Evolutionary conservation across 1,140 invertebrate species (phyloP), one percentile per base, ranked within the genome.

Genomic region (Eriosoma lanigerum): DNA sequence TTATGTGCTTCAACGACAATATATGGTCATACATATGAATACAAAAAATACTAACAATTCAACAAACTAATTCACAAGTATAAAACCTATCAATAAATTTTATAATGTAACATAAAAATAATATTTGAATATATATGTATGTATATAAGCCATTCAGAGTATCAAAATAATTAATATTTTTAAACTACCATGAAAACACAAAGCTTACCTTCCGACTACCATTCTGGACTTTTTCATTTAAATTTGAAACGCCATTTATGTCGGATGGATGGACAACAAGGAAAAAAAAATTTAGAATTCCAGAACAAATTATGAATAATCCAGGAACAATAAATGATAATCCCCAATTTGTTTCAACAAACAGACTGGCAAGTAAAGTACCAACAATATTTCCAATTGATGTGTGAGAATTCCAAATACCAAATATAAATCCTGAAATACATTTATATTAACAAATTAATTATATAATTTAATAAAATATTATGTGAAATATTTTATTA

Each of bases 351-450:
- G 85, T 87, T 84, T 94, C 92, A 10, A 98, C 94, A 87, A 92
- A 98, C 54, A 89, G 84, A 0, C 93, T 94, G 12, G 96, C 94
- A 80, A 98, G 92, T 6, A 96, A 82, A 0, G 91, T 89, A 85
- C 94, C 96, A 66, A 98, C 85, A 84, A 98, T 98, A 86, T 98
- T 98, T 44, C 97, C 97, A 15, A 98, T 89, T 0, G 95, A 97
- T 0, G 96, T 98, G 83, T 98, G 96, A 1, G 96, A 96, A 87
- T 98, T 98, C 96, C 90, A 99, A 17, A 98, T 89, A 17, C 97
- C 97, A 87, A 98, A 98, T 82, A 98, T 96, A 10, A 98, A 87
- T 26, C 97, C 96, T 85, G 80, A 83, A 83, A 80, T 15, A 17
- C 12, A 78, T 44, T 3, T n/a, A 38, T 9, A 21, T 15, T 19